Evolutionary conservation across 2,113 vertebrate genomes (phyloP).

Genomic region (Hemiprocne comata): DNA sequence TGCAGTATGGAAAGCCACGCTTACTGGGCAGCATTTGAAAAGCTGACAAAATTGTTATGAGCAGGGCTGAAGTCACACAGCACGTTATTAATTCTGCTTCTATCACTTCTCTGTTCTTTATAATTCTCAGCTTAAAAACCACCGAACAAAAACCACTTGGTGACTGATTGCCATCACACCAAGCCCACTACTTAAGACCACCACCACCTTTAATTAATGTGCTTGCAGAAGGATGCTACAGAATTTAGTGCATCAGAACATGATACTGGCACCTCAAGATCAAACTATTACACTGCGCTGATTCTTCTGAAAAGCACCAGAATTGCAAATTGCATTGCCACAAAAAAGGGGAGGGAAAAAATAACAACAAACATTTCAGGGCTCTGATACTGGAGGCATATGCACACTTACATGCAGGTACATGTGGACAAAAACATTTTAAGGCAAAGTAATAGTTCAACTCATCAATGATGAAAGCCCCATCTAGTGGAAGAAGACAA

Average conservation of each 20-base stretch:
- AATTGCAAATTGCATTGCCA: not conserved
- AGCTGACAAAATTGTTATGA: not conserved
- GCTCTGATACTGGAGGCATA: not conserved
- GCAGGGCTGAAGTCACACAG: not conserved
- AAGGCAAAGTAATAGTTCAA: not conserved
- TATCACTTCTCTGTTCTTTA: not conserved
- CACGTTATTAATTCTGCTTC: not conserved
- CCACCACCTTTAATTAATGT: not conserved
- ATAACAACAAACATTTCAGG: not conserved
- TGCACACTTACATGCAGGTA: not conserved
- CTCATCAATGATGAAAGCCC: constrained; percentile 61
- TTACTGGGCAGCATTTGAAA: not conserved
- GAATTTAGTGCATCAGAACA: not conserved
- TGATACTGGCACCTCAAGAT: too few relatives aligned
- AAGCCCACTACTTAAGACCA: not conserved
- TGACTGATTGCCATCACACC: not conserved
- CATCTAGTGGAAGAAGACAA: constrained; percentile 61
- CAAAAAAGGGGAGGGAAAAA: too few relatives aligned
- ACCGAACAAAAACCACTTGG: too few relatives aligned
- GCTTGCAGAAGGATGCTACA: too few relatives aligned
- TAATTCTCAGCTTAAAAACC: not conserved
- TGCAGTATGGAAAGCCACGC: not conserved
- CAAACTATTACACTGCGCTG: not conserved
- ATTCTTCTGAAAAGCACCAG: not conserved
- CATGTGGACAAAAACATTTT: not conserved